Evolutionary conservation across 2,113 vertebrate genomes (phyloP), one percentile per base, ranked within the genome.

Genomic region (Nesogale talazaci): DNA sequence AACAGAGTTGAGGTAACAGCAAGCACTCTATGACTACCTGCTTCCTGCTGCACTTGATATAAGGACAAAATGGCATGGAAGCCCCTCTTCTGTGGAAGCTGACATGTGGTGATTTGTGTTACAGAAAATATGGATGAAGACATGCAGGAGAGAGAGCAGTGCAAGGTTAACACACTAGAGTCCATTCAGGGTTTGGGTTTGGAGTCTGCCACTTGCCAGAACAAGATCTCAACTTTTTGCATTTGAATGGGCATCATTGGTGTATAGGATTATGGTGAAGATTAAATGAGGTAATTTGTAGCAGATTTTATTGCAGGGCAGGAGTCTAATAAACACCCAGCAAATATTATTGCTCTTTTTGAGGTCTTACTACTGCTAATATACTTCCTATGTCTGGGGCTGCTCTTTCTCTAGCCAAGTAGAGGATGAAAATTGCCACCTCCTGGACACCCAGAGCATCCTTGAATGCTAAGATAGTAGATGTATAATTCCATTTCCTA

Each of bases 251-350:
- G 17, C 20, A 34, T 94, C 90, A 83, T 92, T 75, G 67, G 27
- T 77, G 14, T 59, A 63, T 0, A 69, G 40, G 52, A 11, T 38
- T 85, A 87, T 34, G 20, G 72, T 88, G 46, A 90, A 79, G 70
- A 72, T 89, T 69, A 61, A 89, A 56, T 77, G 82, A 89, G 20
- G 12, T 65, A 46, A 78, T 72, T 93, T 6, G 11, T 6, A 57
- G 36, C n/a, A 89, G 38, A 3, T 7, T 34, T 89, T 67, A 59
- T 19, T 17, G 56, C 31, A 59, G 29, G 36, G 61, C 1, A 4
- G 42, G 56, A 74, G 29, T 29, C 67, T 82, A 85, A 93, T 63
- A 82, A 95, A 83, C 36, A 85, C 23, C 23, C 31, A 84, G 79
- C 46, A 91, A n/a, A 82, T 76, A 36, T 74, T 83, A 88, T 46